Conservation (phyloP, 1,140 invertebrate genomes). For the Diorhabda sublineata region DNA sequence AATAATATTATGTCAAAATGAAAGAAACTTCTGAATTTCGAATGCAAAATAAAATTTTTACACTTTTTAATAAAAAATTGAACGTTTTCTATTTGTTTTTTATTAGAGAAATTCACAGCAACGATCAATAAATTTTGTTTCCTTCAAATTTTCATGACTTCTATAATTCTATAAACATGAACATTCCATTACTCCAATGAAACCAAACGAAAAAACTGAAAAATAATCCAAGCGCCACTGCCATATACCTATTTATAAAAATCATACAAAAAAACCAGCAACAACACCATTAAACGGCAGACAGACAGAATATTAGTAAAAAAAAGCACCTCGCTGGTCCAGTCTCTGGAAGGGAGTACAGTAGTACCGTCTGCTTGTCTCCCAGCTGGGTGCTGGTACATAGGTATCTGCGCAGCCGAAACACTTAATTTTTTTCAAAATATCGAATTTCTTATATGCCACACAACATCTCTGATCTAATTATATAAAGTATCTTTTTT, state of each 20-base stretch:
- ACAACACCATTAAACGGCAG: conserved; percentile 25
- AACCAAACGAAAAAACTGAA: conserved; percentile 1
- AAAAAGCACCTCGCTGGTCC: conserved; percentile 55
- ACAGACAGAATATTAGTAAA: conserved; percentile 27
- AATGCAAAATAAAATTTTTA: too few relatives aligned
- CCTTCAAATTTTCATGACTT: background rate
- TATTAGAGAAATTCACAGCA: conserved; percentile 4
- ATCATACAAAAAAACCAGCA: conserved; percentile 2
- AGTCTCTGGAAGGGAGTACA: conserved; percentile 50
- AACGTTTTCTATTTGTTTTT: too few relatives aligned
- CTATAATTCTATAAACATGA: conserved; percentile 7
- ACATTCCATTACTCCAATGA: background rate
- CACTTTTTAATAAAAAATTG: too few relatives aligned
- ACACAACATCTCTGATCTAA: conserved; percentile 13
- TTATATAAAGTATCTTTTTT: too few relatives aligned
- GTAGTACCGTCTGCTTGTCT: conserved; percentile 54
- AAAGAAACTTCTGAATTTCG: too few relatives aligned
- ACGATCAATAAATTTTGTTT: background rate
- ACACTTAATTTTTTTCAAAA: conserved; percentile 23
- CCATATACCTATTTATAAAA: background rate
- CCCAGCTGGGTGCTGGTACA: conserved; percentile 52
- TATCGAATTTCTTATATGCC: conserved; percentile 10
- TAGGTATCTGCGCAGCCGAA: conserved; percentile 53
- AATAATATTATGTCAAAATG: too few relatives aligned
- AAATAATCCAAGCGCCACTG: conserved; percentile 20